phyloP scores from a whole-genome alignment of 2,113 vertebrate genomes.

The Blennius ocellaris region DNA sequence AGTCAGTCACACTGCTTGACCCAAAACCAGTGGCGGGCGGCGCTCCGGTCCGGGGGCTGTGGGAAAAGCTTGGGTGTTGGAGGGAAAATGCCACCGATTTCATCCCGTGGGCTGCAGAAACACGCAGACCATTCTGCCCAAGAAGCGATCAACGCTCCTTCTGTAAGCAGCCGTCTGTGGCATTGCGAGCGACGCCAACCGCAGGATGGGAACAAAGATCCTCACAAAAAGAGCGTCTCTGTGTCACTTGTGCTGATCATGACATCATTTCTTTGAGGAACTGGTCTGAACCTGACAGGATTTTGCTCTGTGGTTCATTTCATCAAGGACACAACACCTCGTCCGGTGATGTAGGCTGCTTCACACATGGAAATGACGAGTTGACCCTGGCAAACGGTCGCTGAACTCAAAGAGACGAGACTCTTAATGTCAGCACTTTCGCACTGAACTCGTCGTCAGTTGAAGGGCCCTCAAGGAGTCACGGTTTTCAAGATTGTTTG shows the following conservation, averaged over 20 bases:
- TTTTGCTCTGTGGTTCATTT: slow-evolving; percentile 20
- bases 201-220: slow-evolving; percentile 67
- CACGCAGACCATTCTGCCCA: slow-evolving; percentile 87
- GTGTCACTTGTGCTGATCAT: slow-evolving; percentile 58
- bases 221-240: slow-evolving; percentile 56
- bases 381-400: not conserved
- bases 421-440: not conserved
- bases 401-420: not conserved
- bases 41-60: slow-evolving; percentile 69
- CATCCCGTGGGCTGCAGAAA: slow-evolving; percentile 87
- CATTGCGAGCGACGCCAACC: slow-evolving; percentile 53
- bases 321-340: not conserved
- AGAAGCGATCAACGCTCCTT: slow-evolving; percentile 66
- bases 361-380: slow-evolving; percentile 6
- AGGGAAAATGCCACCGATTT: slow-evolving; percentile 89
- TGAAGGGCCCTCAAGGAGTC: not conserved
- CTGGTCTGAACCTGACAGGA: slow-evolving; percentile 43
- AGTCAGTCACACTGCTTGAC: slow-evolving; percentile 72
- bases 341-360: not conserved
- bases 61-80: slow-evolving; percentile 88
- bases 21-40: slow-evolving; percentile 56
- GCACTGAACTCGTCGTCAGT: not conserved
- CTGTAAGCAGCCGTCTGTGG: slow-evolving; percentile 69
- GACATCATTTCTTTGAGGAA: slow-evolving; percentile 62
- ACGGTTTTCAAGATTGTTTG: not conserved